Base-by-base conservation (phyloP, 2,888 invertebrate species). In the Andricus quercusramuli region DNA sequence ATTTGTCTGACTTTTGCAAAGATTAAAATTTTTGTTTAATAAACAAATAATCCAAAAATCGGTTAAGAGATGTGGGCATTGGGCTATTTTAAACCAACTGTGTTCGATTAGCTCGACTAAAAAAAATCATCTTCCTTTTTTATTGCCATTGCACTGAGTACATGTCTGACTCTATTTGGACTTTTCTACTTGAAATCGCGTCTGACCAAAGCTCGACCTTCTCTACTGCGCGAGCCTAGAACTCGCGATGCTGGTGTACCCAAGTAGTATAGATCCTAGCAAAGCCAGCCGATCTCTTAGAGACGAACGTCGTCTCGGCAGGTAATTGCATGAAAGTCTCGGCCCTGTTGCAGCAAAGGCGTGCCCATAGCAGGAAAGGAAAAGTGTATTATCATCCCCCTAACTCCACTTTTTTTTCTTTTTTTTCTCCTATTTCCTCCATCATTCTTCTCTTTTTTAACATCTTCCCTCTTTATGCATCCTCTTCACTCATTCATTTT, bases 251-350 rank as follows among this genome's bases (percentile, higher is more conserved):
- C 41, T 37, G 62, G 37, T 70, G 20, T 78, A n/a, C 78, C 78
- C 77, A 80, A 82, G 80, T 66, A 51, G 62, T 87, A 86, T 85
- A 85, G 85, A 87, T 88, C 86, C 83, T 78, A 77, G 84, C 78
- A 78, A 82, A 87, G 81, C 78, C 79, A 51, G 44, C 67, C 79
- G 78, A 78, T 82, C 82, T 84, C 80, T 64, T 51, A 44, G 80
- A 83, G 79, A 84, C 79, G 78, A 81, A 78, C 81, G 85, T 82
- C 85, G 87, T 88, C 88, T 90, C 83, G 87, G 83, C 88, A 86
- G 86, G 86, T 90, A 90, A 90, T 90, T 89, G 89, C 87, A 86
- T 85, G 87, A 89, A 87, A 89, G 87, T 59, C 83, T 65, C 66
- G 81, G 84, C 77, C 83, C 76, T 77, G 83, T 80, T 82, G 79